phyloP scores from a whole-genome alignment of 2,113 vertebrate species.

The Gallinago paraguaiae region DNA sequence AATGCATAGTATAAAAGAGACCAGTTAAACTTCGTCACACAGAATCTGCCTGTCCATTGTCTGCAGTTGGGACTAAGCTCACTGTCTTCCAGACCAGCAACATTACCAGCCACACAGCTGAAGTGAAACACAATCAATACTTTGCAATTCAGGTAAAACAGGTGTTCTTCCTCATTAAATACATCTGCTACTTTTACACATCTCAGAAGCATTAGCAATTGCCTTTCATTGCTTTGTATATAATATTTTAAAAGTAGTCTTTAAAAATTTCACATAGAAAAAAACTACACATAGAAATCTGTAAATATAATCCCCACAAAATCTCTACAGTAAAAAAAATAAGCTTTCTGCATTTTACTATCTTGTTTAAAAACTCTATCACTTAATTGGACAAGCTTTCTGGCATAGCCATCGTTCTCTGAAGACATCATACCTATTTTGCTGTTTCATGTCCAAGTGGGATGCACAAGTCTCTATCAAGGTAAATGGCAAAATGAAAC shows the following conservation, averaged over 20 bases:
- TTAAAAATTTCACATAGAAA: not conserved
- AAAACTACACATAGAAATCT: not conserved
- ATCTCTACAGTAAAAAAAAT: not conserved
- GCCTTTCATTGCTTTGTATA: not conserved
- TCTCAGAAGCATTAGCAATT: not conserved
- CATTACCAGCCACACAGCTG: not conserved
- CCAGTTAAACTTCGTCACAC: not conserved
- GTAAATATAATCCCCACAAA: not conserved
- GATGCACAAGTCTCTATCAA: not conserved
- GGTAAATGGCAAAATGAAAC: not conserved
- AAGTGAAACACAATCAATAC: not conserved
- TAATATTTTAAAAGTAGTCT: not conserved
- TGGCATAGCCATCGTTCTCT: not conserved
- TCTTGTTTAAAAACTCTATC: not conserved
- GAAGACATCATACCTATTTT: not conserved
- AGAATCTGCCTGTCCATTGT: not conserved
- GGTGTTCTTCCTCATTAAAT: not conserved
- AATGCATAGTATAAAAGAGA: not conserved
- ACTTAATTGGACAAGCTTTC: not conserved
- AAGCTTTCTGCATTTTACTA: not conserved
- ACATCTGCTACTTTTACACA: not conserved
- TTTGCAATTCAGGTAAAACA: not conserved
- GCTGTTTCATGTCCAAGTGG: not conserved
- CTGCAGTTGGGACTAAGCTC: not conserved
- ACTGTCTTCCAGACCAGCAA: not conserved